phyloP scores from a whole-genome alignment of 2,888 invertebrate species.

The Metacarcinus magister region DNA sequence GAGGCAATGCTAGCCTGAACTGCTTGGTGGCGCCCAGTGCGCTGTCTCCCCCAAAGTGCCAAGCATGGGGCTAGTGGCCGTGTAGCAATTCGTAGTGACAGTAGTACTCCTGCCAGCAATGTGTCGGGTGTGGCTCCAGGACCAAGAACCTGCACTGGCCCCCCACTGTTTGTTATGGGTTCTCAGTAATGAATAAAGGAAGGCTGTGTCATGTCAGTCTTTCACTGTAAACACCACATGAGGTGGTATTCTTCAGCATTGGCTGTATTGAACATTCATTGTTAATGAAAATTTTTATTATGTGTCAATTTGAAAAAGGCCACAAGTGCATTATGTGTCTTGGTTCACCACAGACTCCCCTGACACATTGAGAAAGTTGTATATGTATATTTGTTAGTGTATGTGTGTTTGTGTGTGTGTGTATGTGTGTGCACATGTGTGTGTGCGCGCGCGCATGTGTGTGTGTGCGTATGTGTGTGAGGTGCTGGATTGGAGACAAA shows the following conservation, averaged over 20 bases:
- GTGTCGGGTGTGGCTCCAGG: neutral
- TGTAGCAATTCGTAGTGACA: slow-evolving; percentile 56
- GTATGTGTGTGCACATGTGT: neutral
- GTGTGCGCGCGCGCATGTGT: neutral
- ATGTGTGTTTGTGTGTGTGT: neutral
- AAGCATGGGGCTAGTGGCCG: slow-evolving; percentile 75
- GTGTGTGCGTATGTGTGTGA: slow-evolving; percentile 28
- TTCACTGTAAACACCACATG: neutral
- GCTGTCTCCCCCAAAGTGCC: slow-evolving; percentile 78
- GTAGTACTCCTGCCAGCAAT: slow-evolving; percentile 39
- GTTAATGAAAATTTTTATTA: neutral
- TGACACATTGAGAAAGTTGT: slow-evolving; percentile 47
- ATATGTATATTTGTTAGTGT: slow-evolving; percentile 30
- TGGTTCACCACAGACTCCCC: slow-evolving; percentile 56
- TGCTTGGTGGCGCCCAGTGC: slow-evolving; percentile 76
- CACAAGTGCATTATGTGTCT: slow-evolving; percentile 50
- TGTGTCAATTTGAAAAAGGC: neutral
- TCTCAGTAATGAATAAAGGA: neutral
- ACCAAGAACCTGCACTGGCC: slow-evolving; percentile 9
- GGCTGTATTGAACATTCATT: neutral
- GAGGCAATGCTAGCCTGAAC: slow-evolving; percentile 69
- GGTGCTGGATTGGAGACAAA: slow-evolving; percentile 58
- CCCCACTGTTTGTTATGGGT: neutral
- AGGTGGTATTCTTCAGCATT: neutral
- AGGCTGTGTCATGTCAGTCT: neutral